Conservation (phyloP, 2,113 vertebrate species). For the Leptobrachium ailaonicum region DNA sequence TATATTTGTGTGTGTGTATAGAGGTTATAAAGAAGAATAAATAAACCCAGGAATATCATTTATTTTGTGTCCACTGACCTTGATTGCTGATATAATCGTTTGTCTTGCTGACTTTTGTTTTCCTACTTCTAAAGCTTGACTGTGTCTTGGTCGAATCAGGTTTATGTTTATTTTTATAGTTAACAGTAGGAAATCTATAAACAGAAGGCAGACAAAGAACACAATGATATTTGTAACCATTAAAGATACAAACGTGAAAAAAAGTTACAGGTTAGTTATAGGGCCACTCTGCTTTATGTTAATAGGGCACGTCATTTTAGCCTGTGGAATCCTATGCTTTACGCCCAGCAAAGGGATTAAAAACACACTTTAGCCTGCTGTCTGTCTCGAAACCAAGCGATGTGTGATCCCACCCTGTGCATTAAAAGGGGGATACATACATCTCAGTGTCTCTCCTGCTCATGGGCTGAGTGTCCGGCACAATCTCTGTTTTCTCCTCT, state of each 20-base stretch:
- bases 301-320: too few relatives aligned
- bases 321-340: too few relatives aligned
- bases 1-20: not conserved
- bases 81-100: constrained; percentile 31
- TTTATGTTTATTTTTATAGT: constrained; percentile 47
- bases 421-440: constrained; percentile 69
- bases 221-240: not conserved
- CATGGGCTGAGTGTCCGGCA: constrained; percentile 75
- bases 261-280: too few relatives aligned
- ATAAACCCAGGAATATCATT: too few relatives aligned
- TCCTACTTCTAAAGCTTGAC: constrained; percentile 53
- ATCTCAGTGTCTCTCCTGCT: constrained; percentile 52
- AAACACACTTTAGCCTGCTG: too few relatives aligned
- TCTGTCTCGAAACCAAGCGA: too few relatives aligned
- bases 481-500: constrained; percentile 69
- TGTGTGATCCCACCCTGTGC: too few relatives aligned
- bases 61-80: constrained; percentile 54
- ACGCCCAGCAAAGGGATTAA: too few relatives aligned
- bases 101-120: constrained; percentile 45
- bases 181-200: constrained; percentile 62
- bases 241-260: too few relatives aligned
- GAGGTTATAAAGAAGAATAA: too few relatives aligned
- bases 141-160: constrained; percentile 52
- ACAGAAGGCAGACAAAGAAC: constrained; percentile 31
- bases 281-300: too few relatives aligned